These are phyloP conservation scores for Neostethus bicornis DNA, from an alignment of 2,797 vertebrate genomes.

Conservation along the genomic window DNA sequence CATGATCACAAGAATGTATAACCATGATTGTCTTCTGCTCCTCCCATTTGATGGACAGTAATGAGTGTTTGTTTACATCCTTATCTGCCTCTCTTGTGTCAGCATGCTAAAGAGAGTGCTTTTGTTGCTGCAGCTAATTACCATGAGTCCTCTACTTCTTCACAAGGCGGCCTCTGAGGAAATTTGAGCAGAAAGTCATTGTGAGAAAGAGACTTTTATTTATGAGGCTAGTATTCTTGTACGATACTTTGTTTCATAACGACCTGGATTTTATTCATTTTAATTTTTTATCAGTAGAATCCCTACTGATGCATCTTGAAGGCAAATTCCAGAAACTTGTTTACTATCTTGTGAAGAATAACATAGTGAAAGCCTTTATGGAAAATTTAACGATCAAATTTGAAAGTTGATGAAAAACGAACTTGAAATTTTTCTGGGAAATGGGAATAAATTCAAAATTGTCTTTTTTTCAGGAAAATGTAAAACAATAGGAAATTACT, in stretches of 20 bases:
- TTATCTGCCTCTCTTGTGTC: slow-evolving; percentile 60
- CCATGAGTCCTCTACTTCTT: slow-evolving; percentile 52
- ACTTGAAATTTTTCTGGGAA: too few species aligned
- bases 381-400: too few species aligned
- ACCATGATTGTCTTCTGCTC: slow-evolving; percentile 35
- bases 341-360: too few species aligned
- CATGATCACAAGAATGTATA: slow-evolving; percentile 43
- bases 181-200: slow-evolving; percentile 46
- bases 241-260: neutral
- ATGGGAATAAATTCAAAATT: too few species aligned
- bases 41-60: slow-evolving; percentile 62
- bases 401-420: too few species aligned
- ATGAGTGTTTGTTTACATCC: slow-evolving; percentile 76
- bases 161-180: slow-evolving; percentile 53
- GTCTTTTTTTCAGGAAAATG: too few species aligned
- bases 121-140: slow-evolving; percentile 73
- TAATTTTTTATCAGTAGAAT: too few species aligned
- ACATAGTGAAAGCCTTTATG: too few species aligned
- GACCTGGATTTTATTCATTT: too few species aligned
- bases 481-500: too few species aligned
- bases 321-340: too few species aligned
- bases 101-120: slow-evolving; percentile 58
- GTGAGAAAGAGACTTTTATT: neutral
- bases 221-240: slow-evolving; percentile 4
- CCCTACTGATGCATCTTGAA: too few species aligned